Conservation (phyloP, 2,888 invertebrate species). For the Cistogaster globosa region DNA sequence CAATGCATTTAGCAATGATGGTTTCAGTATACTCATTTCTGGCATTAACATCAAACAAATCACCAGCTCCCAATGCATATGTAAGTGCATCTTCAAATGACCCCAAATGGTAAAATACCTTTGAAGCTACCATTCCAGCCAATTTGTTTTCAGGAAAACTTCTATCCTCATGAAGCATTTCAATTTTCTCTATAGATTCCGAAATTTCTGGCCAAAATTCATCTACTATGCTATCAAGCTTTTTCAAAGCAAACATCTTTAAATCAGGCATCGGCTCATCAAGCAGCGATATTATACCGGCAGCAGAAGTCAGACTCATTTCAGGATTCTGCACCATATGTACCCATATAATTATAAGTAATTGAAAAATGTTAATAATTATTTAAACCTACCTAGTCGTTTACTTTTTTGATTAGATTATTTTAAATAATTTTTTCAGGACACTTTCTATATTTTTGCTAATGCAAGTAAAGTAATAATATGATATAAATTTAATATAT, state of each 20-base stretch:
- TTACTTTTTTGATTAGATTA: neutral
- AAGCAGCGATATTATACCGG: conserved; percentile 96
- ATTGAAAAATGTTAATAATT: neutral
- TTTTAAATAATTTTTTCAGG: neutral
- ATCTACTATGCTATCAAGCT: conserved; percentile 96
- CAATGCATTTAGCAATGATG: conserved; percentile 98
- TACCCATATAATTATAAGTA: neutral
- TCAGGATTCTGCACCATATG: conserved; percentile 5
- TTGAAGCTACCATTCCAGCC: conserved; percentile 98
- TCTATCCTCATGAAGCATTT: conserved; percentile 97
- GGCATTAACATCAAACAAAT: conserved; percentile 96
- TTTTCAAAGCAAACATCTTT: conserved; percentile 96
- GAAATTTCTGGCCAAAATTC: conserved; percentile 99
- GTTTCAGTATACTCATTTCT: conserved; percentile 98
- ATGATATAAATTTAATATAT: neutral
- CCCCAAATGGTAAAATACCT: conserved; percentile 98
- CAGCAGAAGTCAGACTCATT: conserved; percentile 86
- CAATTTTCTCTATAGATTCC: conserved; percentile 98
- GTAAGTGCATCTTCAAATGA: conserved; percentile 98
- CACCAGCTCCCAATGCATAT: conserved; percentile 98
- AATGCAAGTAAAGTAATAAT: neutral
- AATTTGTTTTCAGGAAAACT: conserved; percentile 93
- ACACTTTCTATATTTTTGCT: neutral
- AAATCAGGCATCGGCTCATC: conserved; percentile 97
- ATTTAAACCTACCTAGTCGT: neutral